phyloP scores from a whole-genome alignment of 2,113 vertebrate species.

The Lepisosteus osseus region DNA sequence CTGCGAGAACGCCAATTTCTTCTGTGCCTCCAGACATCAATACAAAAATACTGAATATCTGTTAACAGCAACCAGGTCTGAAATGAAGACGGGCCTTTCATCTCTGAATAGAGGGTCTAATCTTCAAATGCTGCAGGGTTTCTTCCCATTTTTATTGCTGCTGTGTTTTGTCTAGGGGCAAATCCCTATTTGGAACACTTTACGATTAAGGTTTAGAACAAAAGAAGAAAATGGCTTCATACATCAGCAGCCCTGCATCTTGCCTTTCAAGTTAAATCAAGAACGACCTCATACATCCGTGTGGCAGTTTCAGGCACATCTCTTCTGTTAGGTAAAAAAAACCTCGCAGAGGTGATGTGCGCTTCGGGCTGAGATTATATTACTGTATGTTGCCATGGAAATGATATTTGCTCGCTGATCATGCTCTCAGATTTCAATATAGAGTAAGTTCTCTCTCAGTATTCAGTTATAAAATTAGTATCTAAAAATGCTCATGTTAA shows the following conservation, averaged over 20 bases:
- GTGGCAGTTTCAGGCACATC: not conserved
- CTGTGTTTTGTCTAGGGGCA: constrained; percentile 17
- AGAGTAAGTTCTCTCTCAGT: not conserved
- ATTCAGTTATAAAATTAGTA: not conserved
- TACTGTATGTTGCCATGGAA: constrained; percentile 24
- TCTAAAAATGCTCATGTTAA: constrained; percentile 9
- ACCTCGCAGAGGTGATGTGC: constrained; percentile 15
- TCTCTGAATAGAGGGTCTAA: not conserved
- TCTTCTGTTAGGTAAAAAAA: constrained; percentile 18
- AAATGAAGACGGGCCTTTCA: constrained; percentile 29
- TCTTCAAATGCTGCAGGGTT: constrained; percentile 37
- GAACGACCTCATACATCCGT: not conserved
- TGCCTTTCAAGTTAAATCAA: constrained; percentile 23
- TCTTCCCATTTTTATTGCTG: too few species aligned
- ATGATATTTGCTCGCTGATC: constrained; percentile 14
- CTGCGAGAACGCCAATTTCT: too few species aligned
- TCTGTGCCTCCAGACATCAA: constrained; percentile 5
- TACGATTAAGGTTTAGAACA: constrained; percentile 54
- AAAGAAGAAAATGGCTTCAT: constrained; percentile 15
- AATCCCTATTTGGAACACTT: constrained; percentile 47
- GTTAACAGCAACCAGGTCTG: too few species aligned
- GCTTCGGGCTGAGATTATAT: too few species aligned
- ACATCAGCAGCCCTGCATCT: constrained; percentile 16
- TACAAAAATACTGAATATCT: too few species aligned
- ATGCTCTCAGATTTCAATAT: not conserved